Evolutionary conservation across 2,888 invertebrate species (phyloP).

Genomic region (Pyrgus malvae): DNA sequence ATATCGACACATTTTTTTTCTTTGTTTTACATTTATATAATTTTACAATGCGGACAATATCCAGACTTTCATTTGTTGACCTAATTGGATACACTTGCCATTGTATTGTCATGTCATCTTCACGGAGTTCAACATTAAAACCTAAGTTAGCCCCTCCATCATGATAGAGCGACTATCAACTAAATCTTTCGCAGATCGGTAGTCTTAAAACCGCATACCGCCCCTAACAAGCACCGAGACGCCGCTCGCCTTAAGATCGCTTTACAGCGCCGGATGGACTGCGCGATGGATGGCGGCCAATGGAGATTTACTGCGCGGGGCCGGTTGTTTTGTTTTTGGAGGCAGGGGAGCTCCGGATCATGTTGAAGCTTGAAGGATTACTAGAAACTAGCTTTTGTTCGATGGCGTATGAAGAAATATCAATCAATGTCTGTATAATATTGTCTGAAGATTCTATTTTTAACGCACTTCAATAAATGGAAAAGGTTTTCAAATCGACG

Average conservation of each 20-base stretch:
- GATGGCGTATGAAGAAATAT: background rate
- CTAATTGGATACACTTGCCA: too few relatives aligned
- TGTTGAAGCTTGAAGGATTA: background rate
- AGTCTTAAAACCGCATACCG: constrained; percentile 27
- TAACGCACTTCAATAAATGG: too few relatives aligned
- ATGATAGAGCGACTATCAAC: background rate
- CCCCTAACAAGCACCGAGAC: constrained; percentile 54
- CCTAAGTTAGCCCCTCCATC: background rate
- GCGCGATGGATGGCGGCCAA: constrained; percentile 78
- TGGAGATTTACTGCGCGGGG: constrained; percentile 79
- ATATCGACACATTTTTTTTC: too few relatives aligned
- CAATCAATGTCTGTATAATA: background rate
- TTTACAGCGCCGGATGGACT: constrained; percentile 81
- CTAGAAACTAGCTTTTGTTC: background rate
- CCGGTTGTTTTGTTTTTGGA: constrained; percentile 80
- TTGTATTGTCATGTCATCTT: too few relatives aligned
- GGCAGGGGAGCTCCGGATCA: background rate
- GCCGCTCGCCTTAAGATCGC: constrained; percentile 76
- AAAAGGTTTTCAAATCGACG: too few relatives aligned
- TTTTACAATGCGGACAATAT: too few relatives aligned
- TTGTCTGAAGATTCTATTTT: too few relatives aligned
- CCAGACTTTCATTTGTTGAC: too few relatives aligned
- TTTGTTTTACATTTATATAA: too few relatives aligned
- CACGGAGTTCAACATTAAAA: too few relatives aligned
- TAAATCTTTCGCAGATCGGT: background rate